Conservation (phyloP, 2,113 vertebrate genomes). For the Chaetodon auriga region DNA sequence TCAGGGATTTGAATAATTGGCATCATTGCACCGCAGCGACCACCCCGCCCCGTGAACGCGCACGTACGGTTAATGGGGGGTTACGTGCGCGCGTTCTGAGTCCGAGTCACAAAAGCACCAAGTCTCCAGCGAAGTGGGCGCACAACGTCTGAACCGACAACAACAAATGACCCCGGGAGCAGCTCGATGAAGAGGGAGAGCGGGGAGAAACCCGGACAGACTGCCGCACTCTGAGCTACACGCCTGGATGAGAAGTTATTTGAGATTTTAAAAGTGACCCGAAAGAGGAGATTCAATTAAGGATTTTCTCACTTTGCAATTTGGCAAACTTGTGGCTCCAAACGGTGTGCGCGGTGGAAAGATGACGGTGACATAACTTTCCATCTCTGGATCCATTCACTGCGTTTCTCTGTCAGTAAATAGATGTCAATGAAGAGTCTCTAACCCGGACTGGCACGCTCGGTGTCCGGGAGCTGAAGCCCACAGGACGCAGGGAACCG, state of each 20-base stretch:
- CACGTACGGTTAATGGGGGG: constrained; percentile 52
- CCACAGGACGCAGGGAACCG: constrained; percentile 26
- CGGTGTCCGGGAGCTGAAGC: constrained; percentile 25
- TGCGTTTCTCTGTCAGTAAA: not conserved
- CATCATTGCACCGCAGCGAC: not conserved
- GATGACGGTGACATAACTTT: constrained; percentile 63
- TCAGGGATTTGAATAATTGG: not conserved
- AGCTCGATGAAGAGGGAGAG: no score
- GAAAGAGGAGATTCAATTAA: not conserved
- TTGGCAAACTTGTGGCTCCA: not conserved
- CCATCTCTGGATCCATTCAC: not conserved
- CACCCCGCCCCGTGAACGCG: constrained; percentile 65
- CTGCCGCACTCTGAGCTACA: not conserved
- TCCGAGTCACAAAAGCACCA: constrained; percentile 69
- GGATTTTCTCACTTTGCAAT: not conserved
- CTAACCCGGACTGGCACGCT: constrained; percentile 5
- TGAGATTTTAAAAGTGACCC: constrained; percentile 13
- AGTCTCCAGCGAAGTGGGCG: constrained; percentile 37
- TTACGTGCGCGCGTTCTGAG: constrained; percentile 55
- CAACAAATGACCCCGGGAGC: not conserved
- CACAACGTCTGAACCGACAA: constrained; percentile 33
- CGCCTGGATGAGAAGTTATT: not conserved
- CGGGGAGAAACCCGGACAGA: not conserved
- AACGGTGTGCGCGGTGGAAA: not conserved
- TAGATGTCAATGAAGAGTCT: constrained; percentile 34